Percentiles rank a stretch among this genome's conserved stretches.
phyloP scores from a whole-genome alignment of 92 coral and sea anemone genomes.

The Epizoanthus ramosus region DNA sequence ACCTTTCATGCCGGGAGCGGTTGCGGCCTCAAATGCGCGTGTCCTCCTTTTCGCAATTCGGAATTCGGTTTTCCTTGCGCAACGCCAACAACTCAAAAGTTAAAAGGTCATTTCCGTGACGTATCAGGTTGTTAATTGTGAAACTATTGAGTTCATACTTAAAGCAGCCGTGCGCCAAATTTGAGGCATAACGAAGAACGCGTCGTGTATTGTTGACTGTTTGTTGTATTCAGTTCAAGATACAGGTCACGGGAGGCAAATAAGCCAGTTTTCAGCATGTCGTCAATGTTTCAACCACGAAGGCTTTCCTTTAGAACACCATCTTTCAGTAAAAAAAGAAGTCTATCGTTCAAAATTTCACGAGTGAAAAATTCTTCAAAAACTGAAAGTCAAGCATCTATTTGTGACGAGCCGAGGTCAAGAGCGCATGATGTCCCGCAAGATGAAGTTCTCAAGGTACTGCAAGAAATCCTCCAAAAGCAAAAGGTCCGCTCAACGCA shows the following conservation, averaged over 20 bases:
- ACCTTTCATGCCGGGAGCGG: too few species aligned
- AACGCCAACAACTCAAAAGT: background rate
- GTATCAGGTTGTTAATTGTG: background rate
- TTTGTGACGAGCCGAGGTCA: background rate
- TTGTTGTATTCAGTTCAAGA: background rate
- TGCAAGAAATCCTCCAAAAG: conserved; percentile 37
- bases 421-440: background rate
- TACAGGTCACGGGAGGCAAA: background rate
- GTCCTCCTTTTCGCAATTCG: too few species aligned
- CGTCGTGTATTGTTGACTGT: background rate
- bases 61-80: too few species aligned
- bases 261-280: conserved; percentile 1
- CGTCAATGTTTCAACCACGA: conserved; percentile 33
- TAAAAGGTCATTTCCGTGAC: conserved; percentile 25
- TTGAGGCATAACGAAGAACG: background rate
- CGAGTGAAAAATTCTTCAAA: conserved; percentile 8
- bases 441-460: conserved; percentile 21
- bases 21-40: too few species aligned
- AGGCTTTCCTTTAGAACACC: conserved; percentile 21
- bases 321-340: conserved; percentile 32
- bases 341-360: background rate
- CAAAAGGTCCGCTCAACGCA: conserved; percentile 10
- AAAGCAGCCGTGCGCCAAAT: background rate
- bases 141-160: background rate
- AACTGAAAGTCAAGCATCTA: background rate